Percentiles rank a stretch among this genome's conserved stretches.
Conservation (phyloP, 2,797 vertebrate species). For the Siniperca obscura region DNA sequence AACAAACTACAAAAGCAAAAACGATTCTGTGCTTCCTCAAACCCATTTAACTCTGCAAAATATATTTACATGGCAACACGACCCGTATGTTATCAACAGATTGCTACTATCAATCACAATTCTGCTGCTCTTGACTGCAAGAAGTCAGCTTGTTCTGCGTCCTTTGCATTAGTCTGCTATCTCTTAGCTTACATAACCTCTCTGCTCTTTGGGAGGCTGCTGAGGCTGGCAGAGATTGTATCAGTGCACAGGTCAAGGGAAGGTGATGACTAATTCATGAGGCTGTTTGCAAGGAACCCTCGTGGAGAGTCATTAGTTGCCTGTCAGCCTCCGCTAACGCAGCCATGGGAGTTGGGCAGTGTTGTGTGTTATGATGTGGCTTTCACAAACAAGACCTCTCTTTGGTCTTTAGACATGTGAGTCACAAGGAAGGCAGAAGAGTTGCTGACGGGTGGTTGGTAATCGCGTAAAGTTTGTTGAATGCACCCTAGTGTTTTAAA, state of each 20-base stretch:
- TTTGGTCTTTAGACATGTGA: conserved; percentile 32
- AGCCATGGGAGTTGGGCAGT: conserved; percentile 46
- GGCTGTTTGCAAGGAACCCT: conserved; percentile 53
- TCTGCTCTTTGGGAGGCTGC: conserved; percentile 48
- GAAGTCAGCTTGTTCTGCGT: conserved; percentile 4
- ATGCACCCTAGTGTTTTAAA: conserved; percentile 38
- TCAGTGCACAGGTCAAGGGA: conserved; percentile 65
- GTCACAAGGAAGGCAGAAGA: conserved; percentile 50
- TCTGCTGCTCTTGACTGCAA: conserved; percentile 28
- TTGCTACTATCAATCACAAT: conserved; percentile 63
- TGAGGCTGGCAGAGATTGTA: conserved; percentile 52
- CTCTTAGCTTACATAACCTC: conserved; percentile 67
- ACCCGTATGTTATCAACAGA: conserved; percentile 40
- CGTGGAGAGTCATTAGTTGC: conserved; percentile 64
- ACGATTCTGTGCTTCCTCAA: background rate
- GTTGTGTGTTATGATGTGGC: conserved; percentile 41
- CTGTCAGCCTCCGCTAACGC: conserved; percentile 54
- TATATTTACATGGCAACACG: conserved; percentile 32
- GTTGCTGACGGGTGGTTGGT: background rate
- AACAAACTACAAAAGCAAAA: background rate
- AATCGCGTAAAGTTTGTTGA: conserved; percentile 10
- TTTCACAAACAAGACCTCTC: conserved; percentile 60
- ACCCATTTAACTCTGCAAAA: background rate
- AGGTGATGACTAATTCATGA: conserved; percentile 75
- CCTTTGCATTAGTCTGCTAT: conserved; percentile 40